Evolutionary conservation across 2,113 vertebrate genomes (phyloP), one percentile per base, ranked within the genome.

Genomic region (Damaliscus lunatus): DNA sequence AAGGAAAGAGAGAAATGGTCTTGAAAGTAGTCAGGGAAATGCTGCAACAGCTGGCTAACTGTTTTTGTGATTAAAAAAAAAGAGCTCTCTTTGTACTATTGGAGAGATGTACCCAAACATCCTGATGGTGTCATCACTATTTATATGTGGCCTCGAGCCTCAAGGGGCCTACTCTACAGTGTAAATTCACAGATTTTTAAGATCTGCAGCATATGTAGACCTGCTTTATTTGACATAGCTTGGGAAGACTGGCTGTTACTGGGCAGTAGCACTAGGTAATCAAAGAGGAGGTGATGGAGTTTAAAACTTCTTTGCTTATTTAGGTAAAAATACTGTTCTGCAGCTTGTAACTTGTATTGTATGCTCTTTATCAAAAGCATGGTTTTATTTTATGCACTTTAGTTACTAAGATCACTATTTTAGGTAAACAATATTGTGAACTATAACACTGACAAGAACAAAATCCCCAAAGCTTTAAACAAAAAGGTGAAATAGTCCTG

Each of bases 71-170:
- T 81, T 93, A 27, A 40, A 8, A 92, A 50, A 98, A 98, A 98
- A 74, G 78, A 90, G 62, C 33, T 97, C 78, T 36, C 80, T 98
- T 98, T 96, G 90, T 95, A 48, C 85, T 97, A 77, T 86, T 92
- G 96, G 97, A 98, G 97, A 98, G 98, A 98, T 96, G 92, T 80
- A 93, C 97, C 97, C 29, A 98, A 98, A 95, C 55, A 98, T 98
- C 93, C 96, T 82, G 95, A 98, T 93, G 96, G 82, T 98, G 87
- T 88, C 97, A 77, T 98, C 92, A 90, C 98, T 99, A 98, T 99
- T 99, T 98, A 98, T 98, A 98, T 15, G 67, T 19, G 27, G 25
- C 90, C 84, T 88, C 13, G 17, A 82, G 91, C 88, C 97, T 91
- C 83, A 64, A 80, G 91, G 98, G 95, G 82, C 91, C 78, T 60